Conservation (phyloP, 2,113 vertebrate species). For the Anthoscopus minutus region DNA sequence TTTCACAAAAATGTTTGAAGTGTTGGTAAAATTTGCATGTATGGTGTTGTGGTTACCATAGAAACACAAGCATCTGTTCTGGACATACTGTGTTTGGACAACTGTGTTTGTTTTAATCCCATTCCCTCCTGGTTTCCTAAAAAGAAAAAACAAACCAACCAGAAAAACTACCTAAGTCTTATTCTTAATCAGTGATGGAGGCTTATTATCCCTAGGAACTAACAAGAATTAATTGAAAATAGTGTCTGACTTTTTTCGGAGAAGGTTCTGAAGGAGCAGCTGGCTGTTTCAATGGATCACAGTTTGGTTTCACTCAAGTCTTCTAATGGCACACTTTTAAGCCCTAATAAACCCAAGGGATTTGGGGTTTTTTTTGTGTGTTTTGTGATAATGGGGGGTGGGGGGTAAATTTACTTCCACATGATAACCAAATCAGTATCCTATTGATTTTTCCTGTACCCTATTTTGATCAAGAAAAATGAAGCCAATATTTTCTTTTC, state of each 20-base stretch:
- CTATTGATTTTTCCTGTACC: not conserved
- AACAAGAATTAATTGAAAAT: not conserved
- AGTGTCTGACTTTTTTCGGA: not conserved
- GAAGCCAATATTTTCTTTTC: not conserved
- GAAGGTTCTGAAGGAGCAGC: not conserved
- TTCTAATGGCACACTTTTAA: not conserved
- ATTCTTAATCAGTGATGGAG: not conserved
- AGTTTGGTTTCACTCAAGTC: not conserved
- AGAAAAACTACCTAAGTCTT: not conserved
- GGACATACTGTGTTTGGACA: not conserved
- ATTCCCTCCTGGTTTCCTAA: not conserved
- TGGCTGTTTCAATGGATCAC: not conserved
- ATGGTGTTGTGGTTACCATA: not conserved
- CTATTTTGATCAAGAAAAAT: not conserved
- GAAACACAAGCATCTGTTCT: not conserved
- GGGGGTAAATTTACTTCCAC: not conserved
- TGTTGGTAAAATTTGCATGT: not conserved
- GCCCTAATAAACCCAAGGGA: not conserved
- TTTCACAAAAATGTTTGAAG: not conserved
- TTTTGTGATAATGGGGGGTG: not conserved
- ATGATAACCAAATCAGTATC: not conserved
- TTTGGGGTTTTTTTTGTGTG: accelerated
- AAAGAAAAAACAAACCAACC: not conserved
- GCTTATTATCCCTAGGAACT: not conserved
- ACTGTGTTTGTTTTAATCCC: not conserved